These are phyloP conservation scores for Oncorhynchus mykiss DNA, from an alignment of 2,113 vertebrate genomes.

Conservation along the genomic window DNA sequence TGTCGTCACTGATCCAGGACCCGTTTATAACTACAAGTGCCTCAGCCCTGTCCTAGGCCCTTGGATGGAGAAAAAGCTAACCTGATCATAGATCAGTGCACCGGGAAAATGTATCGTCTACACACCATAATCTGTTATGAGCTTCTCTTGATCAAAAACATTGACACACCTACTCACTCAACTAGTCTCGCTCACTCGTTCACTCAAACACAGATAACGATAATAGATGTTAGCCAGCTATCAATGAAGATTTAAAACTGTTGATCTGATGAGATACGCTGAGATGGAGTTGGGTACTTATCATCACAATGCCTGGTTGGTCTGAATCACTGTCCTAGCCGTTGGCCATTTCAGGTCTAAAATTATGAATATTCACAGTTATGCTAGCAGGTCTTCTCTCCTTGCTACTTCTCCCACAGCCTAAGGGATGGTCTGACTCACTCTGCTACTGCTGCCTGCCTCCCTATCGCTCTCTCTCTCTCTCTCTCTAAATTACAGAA, in stretches of 20 bases:
- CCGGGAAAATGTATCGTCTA: not conserved
- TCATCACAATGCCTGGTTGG: slow-evolving; percentile 24
- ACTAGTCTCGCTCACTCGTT: not conserved
- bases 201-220: not conserved
- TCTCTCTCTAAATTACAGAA: slow-evolving; percentile 1
- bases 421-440: slow-evolving; percentile 62
- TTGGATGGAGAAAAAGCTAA: not conserved
- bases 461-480: slow-evolving; percentile 19
- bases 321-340: slow-evolving; percentile 46
- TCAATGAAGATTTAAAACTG: not conserved
- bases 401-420: slow-evolving; percentile 42
- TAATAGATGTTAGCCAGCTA: not conserved
- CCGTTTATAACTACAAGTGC: not conserved
- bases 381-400: slow-evolving; percentile 51
- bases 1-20: not conserved
- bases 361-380: slow-evolving; percentile 66
- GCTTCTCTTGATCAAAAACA: not conserved
- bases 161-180: not conserved
- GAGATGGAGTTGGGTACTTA: slow-evolving; percentile 30
- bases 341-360: slow-evolving; percentile 50
- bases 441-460: not conserved
- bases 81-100: not conserved
- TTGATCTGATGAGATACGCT: not conserved
- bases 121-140: not conserved
- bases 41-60: not conserved